phyloP scores from a whole-genome alignment of 2,888 invertebrate species.

The Odontomyia ornata region DNA sequence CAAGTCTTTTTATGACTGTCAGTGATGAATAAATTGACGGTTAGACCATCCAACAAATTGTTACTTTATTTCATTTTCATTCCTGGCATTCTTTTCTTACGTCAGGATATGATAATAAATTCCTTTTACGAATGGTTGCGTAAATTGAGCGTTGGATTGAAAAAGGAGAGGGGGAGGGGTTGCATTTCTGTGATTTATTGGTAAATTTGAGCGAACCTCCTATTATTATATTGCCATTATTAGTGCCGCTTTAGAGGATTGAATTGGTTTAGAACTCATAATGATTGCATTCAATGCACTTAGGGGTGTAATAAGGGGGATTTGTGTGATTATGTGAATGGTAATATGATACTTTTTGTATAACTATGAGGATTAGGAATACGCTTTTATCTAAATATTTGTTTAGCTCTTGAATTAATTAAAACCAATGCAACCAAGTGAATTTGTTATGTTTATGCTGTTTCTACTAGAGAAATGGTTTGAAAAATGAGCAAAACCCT shows the following conservation, averaged over 20 bases:
- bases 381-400: too few relatives aligned
- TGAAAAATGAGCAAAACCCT: too few relatives aligned
- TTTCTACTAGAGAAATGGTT: too few relatives aligned
- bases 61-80: conserved; percentile 40
- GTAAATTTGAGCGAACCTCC: conserved; percentile 7
- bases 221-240: conserved; percentile 41
- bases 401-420: too few relatives aligned
- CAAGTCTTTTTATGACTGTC: conserved; percentile 22
- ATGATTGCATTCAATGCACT: background rate
- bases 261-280: background rate
- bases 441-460: too few relatives aligned
- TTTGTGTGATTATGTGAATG: background rate
- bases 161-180: background rate
- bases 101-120: conserved; percentile 18
- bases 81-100: background rate
- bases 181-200: conserved; percentile 30
- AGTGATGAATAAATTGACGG: conserved; percentile 37
- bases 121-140: background rate
- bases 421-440: too few relatives aligned
- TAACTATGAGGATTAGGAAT: too few relatives aligned
- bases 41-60: conserved; percentile 37
- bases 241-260: conserved; percentile 6
- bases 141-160: background rate
- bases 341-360: background rate
- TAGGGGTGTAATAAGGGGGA: background rate